phyloP scores from a whole-genome alignment of 2,888 invertebrate species.

The Sussaba pulchella region DNA sequence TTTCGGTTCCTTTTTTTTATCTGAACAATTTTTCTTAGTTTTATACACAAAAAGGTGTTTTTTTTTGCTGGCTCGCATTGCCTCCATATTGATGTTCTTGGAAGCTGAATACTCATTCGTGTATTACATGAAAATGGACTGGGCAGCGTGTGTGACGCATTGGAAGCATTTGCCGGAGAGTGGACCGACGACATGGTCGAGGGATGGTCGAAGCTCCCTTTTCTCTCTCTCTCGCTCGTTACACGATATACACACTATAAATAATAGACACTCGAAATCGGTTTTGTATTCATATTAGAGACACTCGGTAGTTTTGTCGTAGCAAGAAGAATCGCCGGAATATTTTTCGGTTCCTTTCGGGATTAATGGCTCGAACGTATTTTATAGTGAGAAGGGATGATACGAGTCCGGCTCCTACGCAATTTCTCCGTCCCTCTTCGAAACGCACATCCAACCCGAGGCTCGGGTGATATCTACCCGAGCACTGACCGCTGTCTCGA shows the following conservation, averaged over 20 bases:
- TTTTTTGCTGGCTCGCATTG: not conserved
- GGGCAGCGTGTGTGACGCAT: slow-evolving; percentile 64
- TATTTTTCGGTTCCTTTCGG: slow-evolving; percentile 83
- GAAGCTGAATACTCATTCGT: slow-evolving; percentile 13
- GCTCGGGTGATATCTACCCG: slow-evolving; percentile 41
- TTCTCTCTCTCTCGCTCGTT: slow-evolving; percentile 31
- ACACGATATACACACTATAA: slow-evolving; percentile 75
- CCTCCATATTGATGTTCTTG: not conserved
- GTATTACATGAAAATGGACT: slow-evolving; percentile 51
- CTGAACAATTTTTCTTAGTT: not conserved
- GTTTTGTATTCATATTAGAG: slow-evolving; percentile 84
- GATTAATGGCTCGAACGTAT: slow-evolving; percentile 84
- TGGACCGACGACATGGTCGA: slow-evolving; percentile 53
- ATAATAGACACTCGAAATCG: slow-evolving; percentile 81
- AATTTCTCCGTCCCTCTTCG: slow-evolving; percentile 53
- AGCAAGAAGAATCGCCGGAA: slow-evolving; percentile 73
- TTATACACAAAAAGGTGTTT: not conserved
- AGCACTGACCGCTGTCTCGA: slow-evolving; percentile 81
- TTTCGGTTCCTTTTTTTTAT: too few relatives aligned
- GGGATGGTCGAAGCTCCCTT: slow-evolving; percentile 35
- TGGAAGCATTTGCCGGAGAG: slow-evolving; percentile 53
- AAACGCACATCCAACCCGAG: slow-evolving; percentile 38
- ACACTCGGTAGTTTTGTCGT: slow-evolving; percentile 73
- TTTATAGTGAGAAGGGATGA: slow-evolving; percentile 79
- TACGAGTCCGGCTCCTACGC: slow-evolving; percentile 43